A percentile compares a stretch with the other conserved stretches of the same genome.
Conservation (phyloP, 1,140 invertebrate genomes). For the Patella vulgata region DNA sequence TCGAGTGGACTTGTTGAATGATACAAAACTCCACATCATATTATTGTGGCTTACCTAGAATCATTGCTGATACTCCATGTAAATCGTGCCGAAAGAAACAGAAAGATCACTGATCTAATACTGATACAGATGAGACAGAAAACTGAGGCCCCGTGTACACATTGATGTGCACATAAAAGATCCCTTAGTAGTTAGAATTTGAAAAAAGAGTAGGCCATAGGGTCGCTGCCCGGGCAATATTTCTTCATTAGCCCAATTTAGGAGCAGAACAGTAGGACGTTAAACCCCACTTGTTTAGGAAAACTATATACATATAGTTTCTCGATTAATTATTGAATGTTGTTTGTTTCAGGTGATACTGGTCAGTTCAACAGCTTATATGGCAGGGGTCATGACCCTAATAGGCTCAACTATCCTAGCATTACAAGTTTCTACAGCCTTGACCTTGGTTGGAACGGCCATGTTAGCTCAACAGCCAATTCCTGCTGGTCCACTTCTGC, state of each 20-base stretch:
- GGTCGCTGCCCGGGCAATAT: too few relatives aligned
- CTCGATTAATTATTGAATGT: constrained; percentile 1
- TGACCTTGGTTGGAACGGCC: constrained; percentile 27
- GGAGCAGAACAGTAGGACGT: too few relatives aligned
- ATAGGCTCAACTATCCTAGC: constrained; percentile 66
- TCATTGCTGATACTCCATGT: not conserved
- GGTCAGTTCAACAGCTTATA: constrained; percentile 77
- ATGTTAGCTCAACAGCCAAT: constrained; percentile 4
- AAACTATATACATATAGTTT: not conserved
- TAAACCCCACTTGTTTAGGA: too few relatives aligned
- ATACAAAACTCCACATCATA: not conserved
- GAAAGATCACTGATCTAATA: not conserved
- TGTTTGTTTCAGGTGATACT: constrained; percentile 70
- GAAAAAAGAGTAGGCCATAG: too few relatives aligned
- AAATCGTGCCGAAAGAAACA: not conserved
- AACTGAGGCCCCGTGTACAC: too few relatives aligned
- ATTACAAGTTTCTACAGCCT: constrained; percentile 25
- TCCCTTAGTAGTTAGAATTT: too few relatives aligned
- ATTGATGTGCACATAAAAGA: too few relatives aligned
- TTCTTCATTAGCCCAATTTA: too few relatives aligned
- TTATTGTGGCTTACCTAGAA: not conserved
- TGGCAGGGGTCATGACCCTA: constrained; percentile 77
- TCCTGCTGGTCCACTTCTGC: not conserved
- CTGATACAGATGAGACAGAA: not conserved
- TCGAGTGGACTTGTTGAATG: not conserved